Conservation (phyloP, 2,113 vertebrate species). For the Acrocephalus arundinaceus region DNA sequence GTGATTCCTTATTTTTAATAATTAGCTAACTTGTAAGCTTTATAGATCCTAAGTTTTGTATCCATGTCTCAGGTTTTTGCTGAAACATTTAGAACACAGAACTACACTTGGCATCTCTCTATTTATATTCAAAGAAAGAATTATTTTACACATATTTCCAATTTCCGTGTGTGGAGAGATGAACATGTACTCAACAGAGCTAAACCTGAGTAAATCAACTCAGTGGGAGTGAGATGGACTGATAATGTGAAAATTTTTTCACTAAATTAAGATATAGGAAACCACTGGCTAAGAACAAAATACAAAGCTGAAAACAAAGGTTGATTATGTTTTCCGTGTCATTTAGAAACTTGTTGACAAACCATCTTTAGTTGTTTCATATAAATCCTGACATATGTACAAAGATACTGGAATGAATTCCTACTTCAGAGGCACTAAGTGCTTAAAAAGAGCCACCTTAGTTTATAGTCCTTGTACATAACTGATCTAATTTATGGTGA, state of each 20-base stretch:
- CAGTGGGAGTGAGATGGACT: background rate
- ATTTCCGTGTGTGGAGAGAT: background rate
- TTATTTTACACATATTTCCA: background rate
- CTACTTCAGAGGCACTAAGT: background rate
- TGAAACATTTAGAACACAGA: background rate
- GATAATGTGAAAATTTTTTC: background rate
- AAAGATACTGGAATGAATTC: background rate
- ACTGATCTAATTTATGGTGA: background rate
- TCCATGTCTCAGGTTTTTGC: background rate
- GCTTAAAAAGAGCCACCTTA: background rate
- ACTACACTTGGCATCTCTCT: background rate
- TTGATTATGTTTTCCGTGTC: background rate
- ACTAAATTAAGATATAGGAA: background rate
- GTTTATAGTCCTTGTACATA: background rate
- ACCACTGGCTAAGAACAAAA: background rate
- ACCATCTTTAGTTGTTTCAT: background rate
- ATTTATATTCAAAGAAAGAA: background rate
- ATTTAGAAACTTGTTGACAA: background rate
- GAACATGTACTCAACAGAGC: background rate
- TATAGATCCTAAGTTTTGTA: background rate
- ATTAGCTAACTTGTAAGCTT: background rate
- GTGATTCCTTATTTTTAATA: background rate
- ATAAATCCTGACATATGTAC: background rate
- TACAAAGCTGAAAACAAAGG: background rate
- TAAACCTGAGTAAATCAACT: background rate